Base-by-base conservation (phyloP, 2,113 vertebrate genomes). In the Cromileptes altivelis region DNA sequence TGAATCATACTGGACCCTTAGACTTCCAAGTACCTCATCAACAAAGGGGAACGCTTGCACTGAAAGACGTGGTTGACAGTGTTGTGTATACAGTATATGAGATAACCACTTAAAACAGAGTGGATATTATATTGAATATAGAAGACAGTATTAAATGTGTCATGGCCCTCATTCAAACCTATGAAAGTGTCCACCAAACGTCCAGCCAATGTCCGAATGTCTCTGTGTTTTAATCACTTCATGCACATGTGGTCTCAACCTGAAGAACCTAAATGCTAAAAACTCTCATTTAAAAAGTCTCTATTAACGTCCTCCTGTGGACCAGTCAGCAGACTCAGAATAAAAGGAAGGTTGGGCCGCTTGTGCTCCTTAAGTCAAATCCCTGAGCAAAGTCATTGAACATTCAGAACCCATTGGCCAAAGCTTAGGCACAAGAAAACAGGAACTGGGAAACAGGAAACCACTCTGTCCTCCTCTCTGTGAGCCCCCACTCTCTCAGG, bases 321-420 rank as follows among this genome's bases (percentile, higher is more conserved):
- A 93, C 87, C 81, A 87, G 80, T 89, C 93, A 92, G 86, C 80
- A 89, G 88, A 90, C 86, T 91, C 89, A 80, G 77, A 88, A 84
- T 78, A 81, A 84, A 85, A 91, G 86, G 78, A 93, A 90, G 90
- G 85, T 82, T 18, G 76, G 89, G 86, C 79, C 82, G 18, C 90
- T 94, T 95, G 95, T 95, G 95, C 95, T 94, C 92, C 94, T 90
- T 76, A 30, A 82, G 82, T 93, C 85, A 90, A 94, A 94, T 96
- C 95, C 95, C 95, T 96, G 95, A 96, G 95, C 85, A 90, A 92
- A 88, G 93, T 93, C 92, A 91, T 71, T 81, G 82, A 90, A 92
- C 86, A 91, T 86, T 93, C 86, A 90, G 72, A 84, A 90, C 78
- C 86, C 79, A 74, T 42, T 50, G 82, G 68, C 80, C 82, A 47